Conservation (phyloP, 2,113 vertebrate species). For the Poecilia latipinna region DNA sequence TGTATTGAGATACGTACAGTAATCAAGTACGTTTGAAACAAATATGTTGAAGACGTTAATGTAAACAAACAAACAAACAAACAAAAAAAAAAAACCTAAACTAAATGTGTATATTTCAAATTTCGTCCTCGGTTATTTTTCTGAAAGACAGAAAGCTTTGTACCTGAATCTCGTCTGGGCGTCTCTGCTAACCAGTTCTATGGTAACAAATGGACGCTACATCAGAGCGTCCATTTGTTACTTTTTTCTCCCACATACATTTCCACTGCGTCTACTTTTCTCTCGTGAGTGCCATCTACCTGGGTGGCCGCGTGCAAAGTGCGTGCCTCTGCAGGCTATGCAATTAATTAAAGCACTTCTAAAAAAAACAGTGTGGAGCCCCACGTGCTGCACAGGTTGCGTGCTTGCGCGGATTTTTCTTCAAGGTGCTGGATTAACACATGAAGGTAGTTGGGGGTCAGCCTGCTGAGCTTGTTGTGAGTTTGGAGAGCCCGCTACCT, state of each 20-base stretch:
- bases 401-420: not conserved
- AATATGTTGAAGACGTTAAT: not conserved
- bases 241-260: not conserved
- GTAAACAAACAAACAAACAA: no score
- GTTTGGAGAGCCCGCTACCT: constrained; percentile 34
- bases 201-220: no score
- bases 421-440: constrained; percentile 1
- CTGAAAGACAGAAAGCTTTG: no score
- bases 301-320: constrained; percentile 68
- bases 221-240: no score
- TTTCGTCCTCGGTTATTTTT: no score
- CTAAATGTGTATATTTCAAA: no score
- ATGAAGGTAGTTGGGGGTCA: constrained; percentile 8
- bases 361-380: not conserved
- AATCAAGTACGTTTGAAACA: not conserved
- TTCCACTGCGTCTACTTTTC: constrained; percentile 2
- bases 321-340: constrained; percentile 63
- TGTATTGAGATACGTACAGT: not conserved
- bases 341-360: constrained; percentile 50
- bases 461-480: constrained; percentile 54
- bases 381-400: constrained; percentile 15
- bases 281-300: constrained; percentile 36
- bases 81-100: no score
- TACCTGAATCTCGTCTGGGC: no score
- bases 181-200: no score